Base-by-base conservation (phyloP, 2,113 vertebrate genomes). In the Acanthochromis polyacanthus region DNA sequence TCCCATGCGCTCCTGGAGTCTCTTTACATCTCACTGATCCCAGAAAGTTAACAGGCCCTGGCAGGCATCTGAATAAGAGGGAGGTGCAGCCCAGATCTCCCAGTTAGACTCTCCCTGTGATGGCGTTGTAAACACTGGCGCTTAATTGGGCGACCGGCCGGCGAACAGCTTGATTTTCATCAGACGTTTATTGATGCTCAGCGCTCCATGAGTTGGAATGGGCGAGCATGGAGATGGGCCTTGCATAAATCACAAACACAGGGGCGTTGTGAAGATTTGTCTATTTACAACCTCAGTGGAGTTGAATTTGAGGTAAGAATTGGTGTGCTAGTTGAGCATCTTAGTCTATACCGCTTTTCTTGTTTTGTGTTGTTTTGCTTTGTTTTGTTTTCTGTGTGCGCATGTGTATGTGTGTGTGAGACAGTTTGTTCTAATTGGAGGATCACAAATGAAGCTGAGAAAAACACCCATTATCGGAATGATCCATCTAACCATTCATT, bases 21-120 rank as follows among this genome's bases (percentile, higher is more conserved):
- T 78, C 83, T 85, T 88, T 78, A 89, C 88, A 84, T 85, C 83
- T 84, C 84, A 88, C 77, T 90, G 91, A 88, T 64, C 68, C 67
- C 78, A 32, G 81, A 67, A 76, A 79, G 82, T 65, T 89, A 90
- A 92, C 83, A 67, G 69, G 78, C 51, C 66, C 81, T 89, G 89
- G 87, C 91, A 91, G 84, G 76, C 71, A 65, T 82, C 77, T 89
- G 88, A 92, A 84, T 86, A 81, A 82, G 72, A 88, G 81, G 88
- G 82, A 75, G 83, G 85, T 55, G 64, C 69, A 78, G 40, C 81
- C 68, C 80, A 84, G 61, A 78, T 86, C 62, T 83, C 71, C 80
- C 75, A 53, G 75, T 86, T 71, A 83, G 82, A 77, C 25, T 52
- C 74, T 76, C 81, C 59, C 65, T 73, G 75, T 79, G 77, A 81